These are phyloP conservation scores for Barnardius zonarius DNA, from an alignment of 2,113 vertebrate species.

Conservation along the genomic window DNA sequence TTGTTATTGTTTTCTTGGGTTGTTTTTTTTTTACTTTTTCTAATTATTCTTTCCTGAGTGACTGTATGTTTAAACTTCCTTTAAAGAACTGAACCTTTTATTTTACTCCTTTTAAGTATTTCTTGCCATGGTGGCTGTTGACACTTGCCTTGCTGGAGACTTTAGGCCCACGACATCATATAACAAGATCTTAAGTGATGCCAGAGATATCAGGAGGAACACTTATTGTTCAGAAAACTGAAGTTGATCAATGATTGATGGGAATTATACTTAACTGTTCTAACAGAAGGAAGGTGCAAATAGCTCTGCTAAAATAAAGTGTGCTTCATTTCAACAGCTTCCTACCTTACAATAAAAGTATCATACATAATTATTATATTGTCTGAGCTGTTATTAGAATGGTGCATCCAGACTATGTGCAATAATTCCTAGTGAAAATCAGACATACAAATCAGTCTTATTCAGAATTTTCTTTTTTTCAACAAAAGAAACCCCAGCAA, in stretches of 20 bases:
- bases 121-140: background rate
- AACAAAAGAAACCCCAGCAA: background rate
- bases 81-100: background rate
- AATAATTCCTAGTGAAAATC: background rate
- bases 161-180: background rate
- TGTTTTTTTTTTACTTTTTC: background rate
- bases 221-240: background rate
- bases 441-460: background rate
- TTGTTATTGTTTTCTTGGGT: too few species aligned
- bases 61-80: background rate
- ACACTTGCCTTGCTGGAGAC: background rate
- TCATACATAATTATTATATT: background rate
- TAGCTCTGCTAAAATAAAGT: background rate
- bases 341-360: background rate
- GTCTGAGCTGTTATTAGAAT: background rate
- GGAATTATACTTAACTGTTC: background rate
- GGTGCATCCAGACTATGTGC: background rate
- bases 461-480: background rate
- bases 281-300: background rate
- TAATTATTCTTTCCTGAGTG: slow-evolving; percentile 11
- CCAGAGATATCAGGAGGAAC: background rate
- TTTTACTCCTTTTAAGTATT: background rate
- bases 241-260: background rate
- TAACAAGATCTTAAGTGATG: background rate
- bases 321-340: background rate